Conservation (phyloP, 2,888 invertebrate genomes). For the Cordilura impudica region DNA sequence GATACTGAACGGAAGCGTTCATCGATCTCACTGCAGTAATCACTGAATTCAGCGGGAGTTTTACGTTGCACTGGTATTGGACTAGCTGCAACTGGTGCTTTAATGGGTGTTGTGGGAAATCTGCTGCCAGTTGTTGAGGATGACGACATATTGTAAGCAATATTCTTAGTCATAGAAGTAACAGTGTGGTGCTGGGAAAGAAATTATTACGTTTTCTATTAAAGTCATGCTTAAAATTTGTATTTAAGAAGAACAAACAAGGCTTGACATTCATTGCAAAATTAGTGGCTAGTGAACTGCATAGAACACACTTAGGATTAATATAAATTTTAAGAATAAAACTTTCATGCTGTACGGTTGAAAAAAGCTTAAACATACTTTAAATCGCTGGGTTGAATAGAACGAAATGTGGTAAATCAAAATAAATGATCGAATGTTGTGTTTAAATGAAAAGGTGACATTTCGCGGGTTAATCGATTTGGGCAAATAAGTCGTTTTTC, state of each 20-base stretch:
- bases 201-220: background rate
- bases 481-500: too few relatives aligned
- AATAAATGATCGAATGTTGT: too few relatives aligned
- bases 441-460: too few relatives aligned
- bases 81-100: slow-evolving; percentile 79
- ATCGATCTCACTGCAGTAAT: slow-evolving; percentile 86
- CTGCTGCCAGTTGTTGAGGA: slow-evolving; percentile 74
- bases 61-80: slow-evolving; percentile 79
- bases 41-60: slow-evolving; percentile 80
- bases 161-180: slow-evolving; percentile 79
- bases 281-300: slow-evolving; percentile 39
- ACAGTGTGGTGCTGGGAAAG: slow-evolving; percentile 78
- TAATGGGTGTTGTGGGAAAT: slow-evolving; percentile 64
- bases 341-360: slow-evolving; percentile 27
- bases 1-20: slow-evolving; percentile 82
- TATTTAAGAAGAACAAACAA: background rate
- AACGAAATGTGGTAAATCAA: too few relatives aligned
- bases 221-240: background rate
- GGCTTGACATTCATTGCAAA: background rate
- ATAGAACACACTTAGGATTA: slow-evolving; percentile 12
- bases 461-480: too few relatives aligned
- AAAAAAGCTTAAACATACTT: background rate
- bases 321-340: slow-evolving; percentile 2
- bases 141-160: slow-evolving; percentile 76
- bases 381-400: background rate